A percentile compares a stretch with the other conserved stretches of the same genome.
Evolutionary conservation across 2,888 invertebrate species (phyloP).

Genomic region (Oasisia sp.): DNA sequence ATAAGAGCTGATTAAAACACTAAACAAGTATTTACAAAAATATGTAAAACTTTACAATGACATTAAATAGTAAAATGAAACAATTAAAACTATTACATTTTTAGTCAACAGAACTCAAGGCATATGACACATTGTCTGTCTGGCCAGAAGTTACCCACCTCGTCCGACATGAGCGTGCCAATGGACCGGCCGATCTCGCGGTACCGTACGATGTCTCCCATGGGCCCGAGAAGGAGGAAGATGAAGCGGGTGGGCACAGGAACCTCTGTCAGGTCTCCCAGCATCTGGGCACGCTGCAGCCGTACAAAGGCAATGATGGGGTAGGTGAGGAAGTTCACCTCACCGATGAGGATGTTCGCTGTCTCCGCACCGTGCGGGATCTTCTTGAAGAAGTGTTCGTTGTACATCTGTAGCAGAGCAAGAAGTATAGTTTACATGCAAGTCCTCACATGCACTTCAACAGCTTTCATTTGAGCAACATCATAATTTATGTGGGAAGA

Average conservation of each 20-base stretch:
- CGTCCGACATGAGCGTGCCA: conserved; percentile 97
- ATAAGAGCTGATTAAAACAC: no score
- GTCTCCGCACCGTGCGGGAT: conserved; percentile 97
- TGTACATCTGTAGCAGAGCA: conserved; percentile 34
- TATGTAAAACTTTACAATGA: no score
- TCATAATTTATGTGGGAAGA: no score
- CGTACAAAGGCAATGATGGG: conserved; percentile 93
- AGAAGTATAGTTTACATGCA: no score
- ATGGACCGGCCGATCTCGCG: conserved; percentile 97
- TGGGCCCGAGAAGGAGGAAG: conserved; percentile 53
- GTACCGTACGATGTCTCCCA: conserved; percentile 68
- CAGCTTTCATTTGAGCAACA: no score
- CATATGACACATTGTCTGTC: neutral
- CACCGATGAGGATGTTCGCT: conserved; percentile 96
- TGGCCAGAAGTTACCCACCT: conserved; percentile 70
- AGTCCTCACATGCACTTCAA: no score
- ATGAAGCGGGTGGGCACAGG: conserved; percentile 85
- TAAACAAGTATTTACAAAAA: no score
- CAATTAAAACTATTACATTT: no score
- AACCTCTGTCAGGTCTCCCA: conserved; percentile 92
- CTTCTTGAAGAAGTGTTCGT: conserved; percentile 73
- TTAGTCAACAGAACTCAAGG: neutral
- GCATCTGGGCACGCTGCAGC: conserved; percentile 84
- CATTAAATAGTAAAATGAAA: no score
- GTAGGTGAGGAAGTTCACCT: conserved; percentile 93